Conservation (phyloP, 2,113 vertebrate species). For the Corythornis vintsioides region DNA sequence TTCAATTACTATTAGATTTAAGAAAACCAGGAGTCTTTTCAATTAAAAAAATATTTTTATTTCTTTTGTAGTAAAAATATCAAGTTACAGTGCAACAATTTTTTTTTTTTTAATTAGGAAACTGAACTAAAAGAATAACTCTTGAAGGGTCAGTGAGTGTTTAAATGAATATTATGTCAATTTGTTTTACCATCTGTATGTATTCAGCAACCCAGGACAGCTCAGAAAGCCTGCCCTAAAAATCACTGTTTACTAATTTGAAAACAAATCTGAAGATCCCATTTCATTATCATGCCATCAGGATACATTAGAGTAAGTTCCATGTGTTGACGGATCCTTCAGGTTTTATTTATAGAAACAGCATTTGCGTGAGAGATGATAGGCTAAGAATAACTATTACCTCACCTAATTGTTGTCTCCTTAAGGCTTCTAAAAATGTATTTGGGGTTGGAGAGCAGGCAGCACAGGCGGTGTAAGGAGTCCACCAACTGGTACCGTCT, state of each 20-base stretch:
- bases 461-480: background rate
- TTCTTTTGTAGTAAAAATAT: slow-evolving; percentile 31
- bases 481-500: slow-evolving; percentile 47
- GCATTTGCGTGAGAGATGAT: slow-evolving; percentile 47
- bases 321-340: background rate
- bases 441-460: slow-evolving; percentile 16
- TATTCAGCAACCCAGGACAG: slow-evolving; percentile 19
- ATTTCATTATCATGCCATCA: background rate
- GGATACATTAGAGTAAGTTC: background rate
- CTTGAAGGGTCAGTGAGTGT: background rate
- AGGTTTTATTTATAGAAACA: slow-evolving; percentile 50
- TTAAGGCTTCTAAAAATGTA: slow-evolving; percentile 54
- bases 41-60: slow-evolving; percentile 22
- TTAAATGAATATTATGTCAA: slow-evolving; percentile 31
- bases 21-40: slow-evolving; percentile 38
- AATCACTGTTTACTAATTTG: slow-evolving; percentile 26
- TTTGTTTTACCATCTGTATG: slow-evolving; percentile 44
- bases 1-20: slow-evolving; percentile 55
- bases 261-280: slow-evolving; percentile 34
- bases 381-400: slow-evolving; percentile 57
- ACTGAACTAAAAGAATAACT: slow-evolving; percentile 26
- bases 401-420: slow-evolving; percentile 53
- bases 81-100: slow-evolving; percentile 31
- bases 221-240: slow-evolving; percentile 16
- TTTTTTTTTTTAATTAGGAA: slow-evolving; percentile 8